These are phyloP conservation scores for Pomacea canaliculata DNA, from an alignment of 2,888 invertebrate genomes.

Conservation along the genomic window DNA sequence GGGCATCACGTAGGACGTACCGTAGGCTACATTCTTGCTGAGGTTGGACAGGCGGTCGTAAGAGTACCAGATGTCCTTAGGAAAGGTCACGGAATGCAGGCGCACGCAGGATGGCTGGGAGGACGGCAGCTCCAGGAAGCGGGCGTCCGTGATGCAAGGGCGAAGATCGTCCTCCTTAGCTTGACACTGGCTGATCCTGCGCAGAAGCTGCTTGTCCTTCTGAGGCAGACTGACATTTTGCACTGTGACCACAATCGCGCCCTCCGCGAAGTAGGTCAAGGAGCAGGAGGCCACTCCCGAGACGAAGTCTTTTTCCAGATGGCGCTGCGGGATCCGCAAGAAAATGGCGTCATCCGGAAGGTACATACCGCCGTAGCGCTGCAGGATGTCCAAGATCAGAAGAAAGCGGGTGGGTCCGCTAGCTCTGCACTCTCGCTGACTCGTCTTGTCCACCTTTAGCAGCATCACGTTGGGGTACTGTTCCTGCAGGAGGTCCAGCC, in stretches of 20 bases:
- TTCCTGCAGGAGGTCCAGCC: constrained; percentile 23
- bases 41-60: constrained; percentile 21
- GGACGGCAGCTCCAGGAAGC: constrained; percentile 12
- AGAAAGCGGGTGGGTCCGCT: constrained; percentile 20
- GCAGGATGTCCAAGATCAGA: constrained; percentile 23
- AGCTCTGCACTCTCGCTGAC: constrained; percentile 4
- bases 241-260: constrained; percentile 18
- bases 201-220: constrained; percentile 8
- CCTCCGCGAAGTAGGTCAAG: constrained; percentile 25
- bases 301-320: constrained; percentile 18
- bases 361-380: constrained; percentile 29
- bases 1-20: constrained; percentile 18
- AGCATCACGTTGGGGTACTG: constrained; percentile 18
- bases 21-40: constrained; percentile 25
- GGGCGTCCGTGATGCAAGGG: constrained; percentile 14
- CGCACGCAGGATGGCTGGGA: constrained; percentile 23
- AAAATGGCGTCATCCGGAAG: constrained; percentile 30
- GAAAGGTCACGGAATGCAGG: constrained; percentile 11
- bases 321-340: constrained; percentile 14
- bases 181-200: constrained; percentile 15
- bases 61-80: constrained; percentile 27
- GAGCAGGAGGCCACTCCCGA: constrained; percentile 16
- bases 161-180: constrained; percentile 14
- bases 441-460: constrained; percentile 17
- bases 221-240: constrained; percentile 9